Evolutionary conservation across 2,113 vertebrate species (phyloP), one percentile per base, ranked within the genome.

Genomic region (Microcebus jonahi): DNA sequence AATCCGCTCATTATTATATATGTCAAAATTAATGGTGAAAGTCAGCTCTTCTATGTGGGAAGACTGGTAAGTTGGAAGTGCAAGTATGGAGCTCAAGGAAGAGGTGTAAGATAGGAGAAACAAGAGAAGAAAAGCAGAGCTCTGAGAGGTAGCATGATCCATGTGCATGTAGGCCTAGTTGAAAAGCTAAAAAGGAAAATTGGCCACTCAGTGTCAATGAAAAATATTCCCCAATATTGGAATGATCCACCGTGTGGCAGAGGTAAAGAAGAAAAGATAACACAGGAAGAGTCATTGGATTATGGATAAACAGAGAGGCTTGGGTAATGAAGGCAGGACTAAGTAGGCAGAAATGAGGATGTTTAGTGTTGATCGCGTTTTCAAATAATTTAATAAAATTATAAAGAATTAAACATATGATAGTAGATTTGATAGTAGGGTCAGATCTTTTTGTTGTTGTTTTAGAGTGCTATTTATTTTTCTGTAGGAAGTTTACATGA

Each of bases 351-450:
- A 68, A 75, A 68, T 79, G 34, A 50, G 88, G 61, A 55, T 10
- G 1, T 75, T 81, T n/a, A 18, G 20, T 89, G 11, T 55, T 57
- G 17, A 42, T 59, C 76, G 10, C 9, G 9, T 65, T 42, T 53
- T 88, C 59, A 94, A 45, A 59, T n/a, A 63, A 92, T 88, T 84
- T 87, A 53, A 94, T 67, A 61, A 50, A 61, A 67, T 67, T 83
- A 53, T 6, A 34, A 88, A 70, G 7, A 92, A 83, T 55, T 92
- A 61, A 61, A 42, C 50, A 18, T 50, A 55, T 55, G 18, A 55
- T 55, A 45, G 10, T 87, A 45, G 15, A 79, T 85, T 87, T 80
- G 29, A 84, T n/a, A 70, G 14, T 45, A 70, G 48, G 2, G 20
- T 77, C 39, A 77, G n/a, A 79, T 65, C 23, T 21, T 18, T 59